Evolutionary conservation across 2,888 invertebrate genomes (phyloP).

Genomic region (Cepaea hortensis): DNA sequence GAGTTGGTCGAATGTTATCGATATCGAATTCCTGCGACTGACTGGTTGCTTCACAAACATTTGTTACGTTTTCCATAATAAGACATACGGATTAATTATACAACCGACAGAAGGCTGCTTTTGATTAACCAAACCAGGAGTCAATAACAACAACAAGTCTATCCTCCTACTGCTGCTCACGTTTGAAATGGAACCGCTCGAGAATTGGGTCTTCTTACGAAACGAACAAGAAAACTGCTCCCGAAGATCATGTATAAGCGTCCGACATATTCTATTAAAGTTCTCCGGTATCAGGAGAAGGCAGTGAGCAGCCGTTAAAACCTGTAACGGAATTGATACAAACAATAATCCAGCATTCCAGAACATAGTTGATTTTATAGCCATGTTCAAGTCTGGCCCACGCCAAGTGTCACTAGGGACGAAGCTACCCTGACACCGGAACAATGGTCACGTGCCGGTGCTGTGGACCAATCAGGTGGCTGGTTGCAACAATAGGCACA

Average conservation of each 20-base stretch:
- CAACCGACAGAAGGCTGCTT: background rate
- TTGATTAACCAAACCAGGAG: too few species aligned
- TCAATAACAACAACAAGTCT: too few species aligned
- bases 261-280: background rate
- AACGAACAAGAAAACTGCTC: too few species aligned
- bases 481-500: constrained; percentile 44
- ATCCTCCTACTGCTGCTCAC: too few species aligned
- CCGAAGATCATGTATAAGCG: too few species aligned
- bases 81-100: background rate
- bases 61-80: constrained; percentile 30
- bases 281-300: background rate
- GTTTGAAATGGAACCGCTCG: too few species aligned
- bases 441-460: constrained; percentile 48
- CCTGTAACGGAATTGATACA: constrained; percentile 31
- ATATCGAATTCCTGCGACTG: constrained; percentile 33
- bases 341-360: constrained; percentile 40
- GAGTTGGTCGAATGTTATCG: constrained; percentile 41
- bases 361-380: constrained; percentile 41
- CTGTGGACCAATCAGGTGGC: constrained; percentile 47
- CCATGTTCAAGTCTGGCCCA: constrained; percentile 30
- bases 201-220: too few species aligned
- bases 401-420: constrained; percentile 50
- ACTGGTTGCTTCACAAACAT: constrained; percentile 49
- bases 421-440: constrained; percentile 50
- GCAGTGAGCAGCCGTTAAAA: background rate